phyloP scores from a whole-genome alignment of 2,797 vertebrate genomes.

The Sardinella longiceps region DNA sequence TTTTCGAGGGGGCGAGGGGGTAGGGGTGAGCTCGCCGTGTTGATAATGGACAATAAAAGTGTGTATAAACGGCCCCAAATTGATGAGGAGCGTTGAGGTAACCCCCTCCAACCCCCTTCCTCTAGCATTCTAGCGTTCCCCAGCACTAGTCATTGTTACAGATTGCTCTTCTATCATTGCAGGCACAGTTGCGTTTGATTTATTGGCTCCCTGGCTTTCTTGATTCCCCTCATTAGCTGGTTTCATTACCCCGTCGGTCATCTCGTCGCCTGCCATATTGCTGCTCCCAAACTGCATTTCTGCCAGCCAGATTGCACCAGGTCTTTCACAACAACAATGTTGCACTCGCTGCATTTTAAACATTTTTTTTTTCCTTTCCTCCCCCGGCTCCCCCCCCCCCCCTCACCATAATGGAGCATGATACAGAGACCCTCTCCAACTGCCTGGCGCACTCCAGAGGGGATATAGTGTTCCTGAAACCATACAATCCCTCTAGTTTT shows the following conservation, averaged over 20 bases:
- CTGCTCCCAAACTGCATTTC: conserved; percentile 42
- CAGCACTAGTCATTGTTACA: conserved; percentile 61
- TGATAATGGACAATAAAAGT: conserved; percentile 22
- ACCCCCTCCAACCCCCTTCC: conserved; percentile 26
- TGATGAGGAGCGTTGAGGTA: conserved; percentile 57
- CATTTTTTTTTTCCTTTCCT: background rate
- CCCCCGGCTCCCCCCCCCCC: background rate
- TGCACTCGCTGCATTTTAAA: background rate
- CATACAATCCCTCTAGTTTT: background rate
- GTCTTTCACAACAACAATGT: background rate
- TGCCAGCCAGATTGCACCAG: conserved; percentile 13
- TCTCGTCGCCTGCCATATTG: conserved; percentile 61
- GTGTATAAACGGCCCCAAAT: conserved; percentile 13
- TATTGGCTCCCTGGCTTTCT: conserved; percentile 69
- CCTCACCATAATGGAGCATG: background rate
- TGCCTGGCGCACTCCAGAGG: background rate
- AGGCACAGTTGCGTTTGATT: conserved; percentile 73
- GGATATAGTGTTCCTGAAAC: conserved; percentile 13
- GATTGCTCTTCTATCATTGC: conserved; percentile 67
- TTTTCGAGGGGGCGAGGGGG: no score
- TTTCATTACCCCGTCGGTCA: conserved; percentile 74
- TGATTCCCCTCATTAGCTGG: conserved; percentile 78
- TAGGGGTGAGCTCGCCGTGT: no score
- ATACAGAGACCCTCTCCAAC: background rate
- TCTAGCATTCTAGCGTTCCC: background rate